Evolutionary conservation across 1,140 invertebrate species (phyloP), one percentile per base, ranked within the genome.

Genomic region (Eueides isabella): DNA sequence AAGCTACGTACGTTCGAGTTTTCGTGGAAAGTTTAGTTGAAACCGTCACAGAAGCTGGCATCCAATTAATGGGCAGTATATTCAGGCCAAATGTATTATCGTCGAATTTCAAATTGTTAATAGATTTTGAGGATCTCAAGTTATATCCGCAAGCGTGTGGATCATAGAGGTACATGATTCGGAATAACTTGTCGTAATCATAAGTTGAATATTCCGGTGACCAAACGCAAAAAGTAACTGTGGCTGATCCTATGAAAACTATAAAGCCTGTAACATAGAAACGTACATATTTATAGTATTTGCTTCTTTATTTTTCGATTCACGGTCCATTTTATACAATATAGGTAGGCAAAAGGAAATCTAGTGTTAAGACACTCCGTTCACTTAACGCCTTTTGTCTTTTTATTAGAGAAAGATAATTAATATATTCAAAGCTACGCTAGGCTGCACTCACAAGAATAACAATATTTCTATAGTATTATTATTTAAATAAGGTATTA

Each of bases 111-210:
- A 91, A 31, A 33, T 88, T 85, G 2, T 72, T 67, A 1, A 89
- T 77, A 12, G 74, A 55, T 1, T 75, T 72, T 0, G 79, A 75
- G 0, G 74, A 61, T 2, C 67, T 71, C 0, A 87, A 38, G 3
- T 74, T 80, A 66, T 85, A 83, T 0, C 84, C 84, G 31, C 89
- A 92, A 0, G 85, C 85, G 6, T 82, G 72, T 1, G 82, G 81
- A 33, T 92, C 88, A 71, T 86, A 92, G 0, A 92, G 72, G 72
- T 92, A 92, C 88, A 91, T 90, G 26, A 92, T 85, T 2, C 87
- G 82, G 6, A 70, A 75, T 6, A 92, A 67, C 61, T 86, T 92
- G 77, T 86, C 83, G n/a, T 74, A 84, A 31, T 92, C 88, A 0
- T 78, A 28, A 0, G 41, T 77, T 0, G 78, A 73, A 1, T 80